A percentile compares a stretch with the other conserved stretches of the same genome.
Conservation (phyloP, 2,797 vertebrate species). For the Alauda arvensis region DNA sequence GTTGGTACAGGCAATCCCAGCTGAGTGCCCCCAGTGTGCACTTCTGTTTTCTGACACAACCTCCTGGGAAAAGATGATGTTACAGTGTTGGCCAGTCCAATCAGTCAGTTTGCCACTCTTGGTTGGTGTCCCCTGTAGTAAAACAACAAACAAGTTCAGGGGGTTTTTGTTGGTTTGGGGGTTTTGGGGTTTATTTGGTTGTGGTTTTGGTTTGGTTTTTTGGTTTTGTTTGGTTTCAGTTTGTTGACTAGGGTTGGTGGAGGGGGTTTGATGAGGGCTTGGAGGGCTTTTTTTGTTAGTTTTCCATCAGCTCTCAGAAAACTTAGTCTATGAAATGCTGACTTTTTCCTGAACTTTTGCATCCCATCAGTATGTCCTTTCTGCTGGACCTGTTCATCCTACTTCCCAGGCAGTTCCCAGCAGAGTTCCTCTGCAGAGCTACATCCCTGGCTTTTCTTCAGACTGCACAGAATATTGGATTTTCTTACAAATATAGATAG, state of each 20-base stretch:
- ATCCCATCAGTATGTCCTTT: not conserved
- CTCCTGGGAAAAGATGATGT: not conserved
- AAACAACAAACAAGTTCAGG: not conserved
- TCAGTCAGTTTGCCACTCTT: not conserved
- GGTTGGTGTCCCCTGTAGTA: not conserved
- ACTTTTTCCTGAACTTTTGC: not conserved
- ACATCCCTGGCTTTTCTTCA: not conserved
- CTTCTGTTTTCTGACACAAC: not conserved
- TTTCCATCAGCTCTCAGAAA: not conserved
- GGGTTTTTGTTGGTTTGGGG: not conserved
- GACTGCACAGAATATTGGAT: not conserved
- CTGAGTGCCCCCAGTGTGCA: not conserved
- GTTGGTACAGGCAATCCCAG: not conserved
- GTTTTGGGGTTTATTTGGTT: rapidly evolving
- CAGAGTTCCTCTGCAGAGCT: not conserved
- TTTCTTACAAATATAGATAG: not conserved
- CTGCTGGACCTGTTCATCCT: not conserved
- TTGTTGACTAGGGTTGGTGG: not conserved
- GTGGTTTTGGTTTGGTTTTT: not conserved
- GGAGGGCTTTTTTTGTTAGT: not conserved
- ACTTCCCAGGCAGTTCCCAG: not conserved
- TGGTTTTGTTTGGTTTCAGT: not conserved
- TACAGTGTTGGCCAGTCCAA: not conserved
- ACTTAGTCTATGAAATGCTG: not conserved
- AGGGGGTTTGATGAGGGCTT: not conserved